Percentiles rank a stretch among this genome's conserved stretches.
Conservation (phyloP, 2,888 invertebrate species). For the Palloptera scutellata region DNA sequence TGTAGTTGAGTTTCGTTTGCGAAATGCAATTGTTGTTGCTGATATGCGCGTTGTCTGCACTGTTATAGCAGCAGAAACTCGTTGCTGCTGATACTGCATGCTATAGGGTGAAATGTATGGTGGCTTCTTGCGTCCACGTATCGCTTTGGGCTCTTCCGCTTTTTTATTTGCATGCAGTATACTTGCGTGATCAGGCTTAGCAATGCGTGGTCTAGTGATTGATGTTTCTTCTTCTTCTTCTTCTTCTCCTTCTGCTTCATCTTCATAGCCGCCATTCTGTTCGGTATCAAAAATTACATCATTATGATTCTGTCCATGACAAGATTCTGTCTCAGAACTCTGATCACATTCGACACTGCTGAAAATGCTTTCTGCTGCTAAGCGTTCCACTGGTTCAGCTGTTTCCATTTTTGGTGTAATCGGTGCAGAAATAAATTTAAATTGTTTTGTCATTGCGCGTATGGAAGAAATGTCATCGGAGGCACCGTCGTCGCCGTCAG, state of each 20-base stretch:
- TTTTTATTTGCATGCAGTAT: conserved; percentile 66
- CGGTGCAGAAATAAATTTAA: conserved; percentile 53
- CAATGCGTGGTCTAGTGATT: conserved; percentile 34
- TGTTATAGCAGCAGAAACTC: conserved; percentile 24
- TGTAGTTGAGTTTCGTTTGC: conserved; percentile 33
- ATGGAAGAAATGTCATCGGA: conserved; percentile 55
- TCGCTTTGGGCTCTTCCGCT: conserved; percentile 47
- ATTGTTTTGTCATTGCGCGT: conserved; percentile 57
- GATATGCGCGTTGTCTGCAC: conserved; percentile 38
- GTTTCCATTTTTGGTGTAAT: conserved; percentile 15
- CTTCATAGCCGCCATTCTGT: conserved; percentile 59
- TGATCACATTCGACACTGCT: conserved; percentile 70
- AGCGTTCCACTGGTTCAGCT: too few relatives aligned
- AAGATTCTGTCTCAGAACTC: conserved; percentile 68
- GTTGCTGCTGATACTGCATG: conserved; percentile 50
- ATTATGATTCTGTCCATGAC: conserved; percentile 51
- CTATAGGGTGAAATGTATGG: conserved; percentile 73
- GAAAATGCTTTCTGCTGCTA: conserved; percentile 47
- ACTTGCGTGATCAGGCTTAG: conserved; percentile 56
- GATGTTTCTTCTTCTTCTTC: conserved; percentile 12
- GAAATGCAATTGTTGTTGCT: conserved; percentile 24
- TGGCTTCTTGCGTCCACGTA: conserved; percentile 68
- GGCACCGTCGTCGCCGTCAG: conserved; percentile 43
- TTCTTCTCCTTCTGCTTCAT: conserved; percentile 25
- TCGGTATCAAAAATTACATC: conserved; percentile 51